A percentile compares a stretch with the other conserved stretches of the same genome.
Conservation (phyloP, 2,113 vertebrate genomes). For the Ceyx melanurus region DNA sequence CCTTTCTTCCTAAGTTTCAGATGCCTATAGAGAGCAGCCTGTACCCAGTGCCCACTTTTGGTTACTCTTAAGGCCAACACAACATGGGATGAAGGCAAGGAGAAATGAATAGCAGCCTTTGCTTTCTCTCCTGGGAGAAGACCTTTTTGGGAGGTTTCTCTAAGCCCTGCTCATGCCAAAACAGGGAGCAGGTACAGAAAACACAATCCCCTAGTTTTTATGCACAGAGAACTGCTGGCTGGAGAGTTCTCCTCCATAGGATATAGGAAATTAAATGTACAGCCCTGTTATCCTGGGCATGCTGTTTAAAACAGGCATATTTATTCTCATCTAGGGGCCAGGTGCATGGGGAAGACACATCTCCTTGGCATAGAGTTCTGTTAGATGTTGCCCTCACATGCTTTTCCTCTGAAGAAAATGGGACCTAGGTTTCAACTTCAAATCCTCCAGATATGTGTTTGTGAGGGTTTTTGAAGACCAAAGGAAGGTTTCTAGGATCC, state of each 20-base stretch:
- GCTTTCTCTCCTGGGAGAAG: neutral
- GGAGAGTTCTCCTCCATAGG: neutral
- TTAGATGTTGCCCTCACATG: neutral
- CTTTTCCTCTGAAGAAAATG: neutral
- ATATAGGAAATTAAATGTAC: neutral
- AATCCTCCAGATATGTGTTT: neutral
- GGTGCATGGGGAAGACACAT: neutral
- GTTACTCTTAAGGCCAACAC: neutral
- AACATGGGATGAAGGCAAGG: neutral
- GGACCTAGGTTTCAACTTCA: neutral
- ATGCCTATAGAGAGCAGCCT: neutral
- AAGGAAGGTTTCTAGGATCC: neutral
- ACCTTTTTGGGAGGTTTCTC: neutral
- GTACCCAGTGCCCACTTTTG: neutral
- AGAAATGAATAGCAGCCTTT: neutral
- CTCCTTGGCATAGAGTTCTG: neutral
- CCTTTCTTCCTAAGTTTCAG: neutral
- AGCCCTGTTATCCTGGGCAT: neutral
- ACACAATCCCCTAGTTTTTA: neutral
- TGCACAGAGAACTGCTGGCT: neutral
- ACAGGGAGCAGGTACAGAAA: neutral
- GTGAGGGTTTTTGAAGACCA: neutral
- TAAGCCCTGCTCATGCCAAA: neutral
- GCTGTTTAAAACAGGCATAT: neutral
- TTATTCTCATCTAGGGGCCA: neutral